Evolutionary conservation across 1,140 invertebrate species (phyloP), one percentile per base, ranked within the genome.

Genomic region (Zaprionus camerounensis): DNA sequence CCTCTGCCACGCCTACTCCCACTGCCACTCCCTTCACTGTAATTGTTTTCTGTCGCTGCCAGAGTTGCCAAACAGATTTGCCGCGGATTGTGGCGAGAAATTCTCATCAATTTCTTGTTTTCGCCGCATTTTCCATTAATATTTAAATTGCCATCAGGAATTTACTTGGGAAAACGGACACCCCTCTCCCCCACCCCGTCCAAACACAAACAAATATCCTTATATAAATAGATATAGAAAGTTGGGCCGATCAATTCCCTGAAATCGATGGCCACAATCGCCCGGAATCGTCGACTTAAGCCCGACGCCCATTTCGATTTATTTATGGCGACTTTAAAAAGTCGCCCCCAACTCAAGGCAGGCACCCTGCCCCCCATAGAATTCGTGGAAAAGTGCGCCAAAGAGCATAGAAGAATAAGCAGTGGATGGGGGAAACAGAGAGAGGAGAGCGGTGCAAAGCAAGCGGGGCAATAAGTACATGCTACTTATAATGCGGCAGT

Each of bases 401-500:
- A 46, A 17, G 31, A 58, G 72, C 62, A 24, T 51, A 51, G 58
- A 57, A 49, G 72, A 66, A 7, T 13, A 17, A 20, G 17, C 24
- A 9, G 17, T 26, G 15, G 38, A 15, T 5, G 15, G 15, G 2
- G 15, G 7, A 13, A 58, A 28, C 36, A 20, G 11, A 15, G n/a
- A 56, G 51, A 41, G 44, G 24, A 44, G 9, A 15, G 3, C n/a
- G n/a, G 6, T 2, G 41, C n/a, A 38, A 83, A 71, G 81, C 66
- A 64, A 74, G 64, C 67, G 51, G 76, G 59, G 57, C 67, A 76
- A 76, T 82, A 87, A 86, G 77, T 78, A 83, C 61, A 82, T 74
- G 83, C 77, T 82, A 78, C 82, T 74, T 84, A 83, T 71, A 84
- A 84, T 83, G 79, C 36, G 71, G 53, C 65, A 68, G 38, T 63